These are phyloP conservation scores for Caenorhabditis remanei DNA, from an alignment of 1,140 invertebrate species.

Conservation along the genomic window DNA sequence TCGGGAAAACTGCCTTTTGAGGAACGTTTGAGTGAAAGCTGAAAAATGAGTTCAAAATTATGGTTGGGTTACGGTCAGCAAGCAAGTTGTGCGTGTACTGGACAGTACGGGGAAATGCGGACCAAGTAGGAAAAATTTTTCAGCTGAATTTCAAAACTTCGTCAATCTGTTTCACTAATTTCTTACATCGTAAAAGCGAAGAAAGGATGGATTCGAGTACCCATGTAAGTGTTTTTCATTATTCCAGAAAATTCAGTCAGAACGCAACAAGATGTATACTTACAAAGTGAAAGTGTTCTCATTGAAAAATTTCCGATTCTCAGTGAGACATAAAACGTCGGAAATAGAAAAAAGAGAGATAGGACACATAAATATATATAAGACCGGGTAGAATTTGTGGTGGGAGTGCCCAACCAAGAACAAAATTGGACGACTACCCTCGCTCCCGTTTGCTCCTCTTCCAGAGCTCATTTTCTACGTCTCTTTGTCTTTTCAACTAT, in stretches of 20 bases:
- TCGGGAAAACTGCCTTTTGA: neutral
- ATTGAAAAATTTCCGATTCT: neutral
- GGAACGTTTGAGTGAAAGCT: neutral
- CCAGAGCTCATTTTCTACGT: conserved; percentile 33
- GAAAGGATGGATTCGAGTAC: neutral
- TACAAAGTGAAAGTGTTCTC: neutral
- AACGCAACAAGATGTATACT: neutral
- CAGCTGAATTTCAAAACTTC: too few relatives aligned
- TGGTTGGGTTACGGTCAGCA: neutral
- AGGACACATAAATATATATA: conserved; percentile 13
- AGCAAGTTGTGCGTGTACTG: neutral
- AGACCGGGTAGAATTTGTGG: conserved; percentile 37
- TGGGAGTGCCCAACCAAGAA: conserved; percentile 26
- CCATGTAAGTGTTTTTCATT: neutral
- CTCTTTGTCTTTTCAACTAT: conserved; percentile 17
- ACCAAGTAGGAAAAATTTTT: neutral
- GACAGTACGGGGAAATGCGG: neutral
- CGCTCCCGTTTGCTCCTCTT: conserved; percentile 17
- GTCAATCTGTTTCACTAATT: too few relatives aligned
- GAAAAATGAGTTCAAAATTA: neutral
- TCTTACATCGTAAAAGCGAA: neutral
- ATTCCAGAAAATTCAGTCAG: neutral
- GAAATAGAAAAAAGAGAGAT: neutral
- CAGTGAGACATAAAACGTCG: conserved; percentile 24
- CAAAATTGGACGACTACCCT: conserved; percentile 50